phyloP scores from a whole-genome alignment of 1,140 invertebrate species.

The Aporrectodea caliginosa region DNA sequence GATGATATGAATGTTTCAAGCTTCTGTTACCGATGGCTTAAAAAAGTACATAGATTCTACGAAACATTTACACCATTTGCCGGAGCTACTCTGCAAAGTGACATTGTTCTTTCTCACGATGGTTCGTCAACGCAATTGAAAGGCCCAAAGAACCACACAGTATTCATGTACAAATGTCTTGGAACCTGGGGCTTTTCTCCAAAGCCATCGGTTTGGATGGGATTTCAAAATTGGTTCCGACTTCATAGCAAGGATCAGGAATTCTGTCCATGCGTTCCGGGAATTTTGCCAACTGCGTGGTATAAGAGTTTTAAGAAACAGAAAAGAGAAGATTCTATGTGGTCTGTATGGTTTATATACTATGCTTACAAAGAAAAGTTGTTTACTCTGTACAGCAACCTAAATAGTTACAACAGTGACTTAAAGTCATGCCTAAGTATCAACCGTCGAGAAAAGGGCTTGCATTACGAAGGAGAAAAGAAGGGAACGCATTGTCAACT shows the following conservation, averaged over 20 bases:
- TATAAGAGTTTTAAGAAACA: conserved; percentile 31
- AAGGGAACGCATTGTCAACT: background rate
- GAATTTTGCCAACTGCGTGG: conserved; percentile 36
- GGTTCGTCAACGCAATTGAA: background rate
- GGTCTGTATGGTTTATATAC: conserved; percentile 45
- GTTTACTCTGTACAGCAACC: conserved; percentile 22
- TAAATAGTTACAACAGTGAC: background rate
- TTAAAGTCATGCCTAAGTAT: background rate
- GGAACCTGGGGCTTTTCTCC: conserved; percentile 46
- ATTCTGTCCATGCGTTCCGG: conserved; percentile 38
- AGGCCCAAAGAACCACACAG: conserved; percentile 8
- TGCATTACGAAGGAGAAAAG: background rate
- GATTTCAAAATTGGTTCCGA: conserved; percentile 41
- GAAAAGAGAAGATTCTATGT: conserved; percentile 37
- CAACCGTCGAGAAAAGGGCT: background rate
- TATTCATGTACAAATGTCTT: conserved; percentile 34
- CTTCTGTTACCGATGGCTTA: conserved; percentile 42
- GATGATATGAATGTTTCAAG: conserved; percentile 45
- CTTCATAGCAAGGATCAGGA: background rate
- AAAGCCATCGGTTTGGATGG: conserved; percentile 37
- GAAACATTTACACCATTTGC: background rate
- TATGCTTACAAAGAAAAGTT: conserved; percentile 36
- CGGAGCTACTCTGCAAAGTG: conserved; percentile 7
- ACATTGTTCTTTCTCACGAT: background rate
- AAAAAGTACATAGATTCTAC: conserved; percentile 39